Evolutionary conservation across 1,140 invertebrate species (phyloP).

Genomic region (Ditylenchus dipsaci): DNA sequence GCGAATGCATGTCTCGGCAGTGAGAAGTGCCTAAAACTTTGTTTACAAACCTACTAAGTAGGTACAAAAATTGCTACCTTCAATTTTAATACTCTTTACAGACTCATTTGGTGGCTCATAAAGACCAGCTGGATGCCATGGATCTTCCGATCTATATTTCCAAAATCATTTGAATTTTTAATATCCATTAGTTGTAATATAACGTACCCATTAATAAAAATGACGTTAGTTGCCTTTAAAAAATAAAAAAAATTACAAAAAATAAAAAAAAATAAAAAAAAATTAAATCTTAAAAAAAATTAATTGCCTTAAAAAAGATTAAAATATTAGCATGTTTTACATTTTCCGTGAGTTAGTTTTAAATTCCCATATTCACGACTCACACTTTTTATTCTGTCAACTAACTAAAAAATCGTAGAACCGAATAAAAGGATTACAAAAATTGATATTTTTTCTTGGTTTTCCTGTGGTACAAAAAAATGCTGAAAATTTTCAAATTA

Average conservation of each 20-base stretch:
- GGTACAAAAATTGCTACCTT: background rate
- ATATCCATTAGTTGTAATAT: background rate
- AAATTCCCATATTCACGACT: no score
- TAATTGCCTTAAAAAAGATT: no score
- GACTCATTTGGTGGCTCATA: background rate
- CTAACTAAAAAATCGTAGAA: no score
- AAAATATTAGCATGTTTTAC: no score
- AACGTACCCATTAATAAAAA: constrained; percentile 10
- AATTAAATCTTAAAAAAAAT: no score
- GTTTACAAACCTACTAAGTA: background rate
- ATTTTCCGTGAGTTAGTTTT: no score
- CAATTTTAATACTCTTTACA: background rate
- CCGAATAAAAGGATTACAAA: no score
- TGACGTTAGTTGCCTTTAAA: constrained; percentile 10
- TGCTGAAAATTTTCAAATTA: no score
- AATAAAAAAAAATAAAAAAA: background rate
- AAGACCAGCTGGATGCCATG: background rate
- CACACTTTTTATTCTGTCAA: no score
- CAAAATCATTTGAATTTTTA: background rate
- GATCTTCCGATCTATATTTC: background rate
- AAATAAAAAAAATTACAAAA: background rate
- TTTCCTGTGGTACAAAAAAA: no score
- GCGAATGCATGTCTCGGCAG: constrained; percentile 10
- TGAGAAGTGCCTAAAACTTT: constrained; percentile 5
- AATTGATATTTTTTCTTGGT: no score